Base-by-base conservation (phyloP, 2,797 vertebrate species). In the Muscicapa striata region DNA sequence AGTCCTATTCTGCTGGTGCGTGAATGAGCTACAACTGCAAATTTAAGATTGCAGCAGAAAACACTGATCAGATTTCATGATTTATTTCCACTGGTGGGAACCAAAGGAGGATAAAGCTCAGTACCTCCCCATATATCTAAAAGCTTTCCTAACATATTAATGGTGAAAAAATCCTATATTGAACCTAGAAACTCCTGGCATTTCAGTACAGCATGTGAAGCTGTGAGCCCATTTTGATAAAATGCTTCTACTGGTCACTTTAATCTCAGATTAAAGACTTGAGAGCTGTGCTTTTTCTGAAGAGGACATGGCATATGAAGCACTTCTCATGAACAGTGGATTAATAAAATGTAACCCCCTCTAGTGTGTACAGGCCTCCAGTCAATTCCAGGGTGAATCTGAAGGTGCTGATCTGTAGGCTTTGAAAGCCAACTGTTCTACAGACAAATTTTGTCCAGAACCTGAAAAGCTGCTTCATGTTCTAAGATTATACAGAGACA, bases 1-100 rank as follows among this genome's bases (percentile, higher is more conserved):
- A 90, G 54, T 76, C 41, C 80, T 70, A 41, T 84, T 83, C 68
- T 77, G 19, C 21, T 57, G 57, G 54, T 68, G 54, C 49, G 75
- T 55, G 54, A 92, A 83, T 57, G 41, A 77, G 49, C 67, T 68
- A 63, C 70, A 92, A 87, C 45, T 40, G 32, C 69, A 74, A 74
- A 90, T 83, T 72, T 61, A 85, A 72, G 45, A 91, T 58, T 46
- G 87, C 45, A 87, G 41, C 17, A 93, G 77, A 85, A 94, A 93
- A 93, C 27, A 67, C 10, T 0, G 1, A 73, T 63, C 57, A 87
- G 74, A 74, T 86, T 83, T 92, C 30, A 67, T 68, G 13, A 85
- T 54, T 87, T 83, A 83, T 57, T 80, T 16, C 26, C 41, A 69
- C 38, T 36, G 21, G 64, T 64, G 38, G 40, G 72, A 94, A 76